Percentiles rank a stretch among this genome's conserved stretches.
Conservation (phyloP, 1,140 invertebrate genomes). For the Cyphomyrmex costatus region DNA sequence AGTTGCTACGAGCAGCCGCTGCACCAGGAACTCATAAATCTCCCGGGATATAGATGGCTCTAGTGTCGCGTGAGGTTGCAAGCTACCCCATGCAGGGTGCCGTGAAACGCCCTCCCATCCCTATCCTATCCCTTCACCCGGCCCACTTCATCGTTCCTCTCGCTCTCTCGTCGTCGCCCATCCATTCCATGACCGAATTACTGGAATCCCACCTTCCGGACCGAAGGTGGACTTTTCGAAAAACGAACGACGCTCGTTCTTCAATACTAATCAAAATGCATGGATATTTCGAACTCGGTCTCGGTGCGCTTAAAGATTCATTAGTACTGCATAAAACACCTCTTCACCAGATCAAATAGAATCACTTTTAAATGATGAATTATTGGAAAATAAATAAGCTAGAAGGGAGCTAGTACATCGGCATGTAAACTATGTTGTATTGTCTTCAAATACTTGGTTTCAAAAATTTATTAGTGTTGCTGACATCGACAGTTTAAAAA, state of each 20-base stretch:
- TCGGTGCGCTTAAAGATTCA: slow-evolving; percentile 21
- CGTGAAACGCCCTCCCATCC: slow-evolving; percentile 83
- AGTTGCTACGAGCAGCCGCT: slow-evolving; percentile 84
- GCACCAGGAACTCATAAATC: slow-evolving; percentile 86
- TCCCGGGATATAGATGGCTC: slow-evolving; percentile 86
- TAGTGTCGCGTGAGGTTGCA: slow-evolving; percentile 86
- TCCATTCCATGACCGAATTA: slow-evolving; percentile 84
- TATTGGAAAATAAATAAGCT: slow-evolving; percentile 8
- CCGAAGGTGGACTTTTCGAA: slow-evolving; percentile 71
- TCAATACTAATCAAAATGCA: slow-evolving; percentile 57
- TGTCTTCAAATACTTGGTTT: neutral
- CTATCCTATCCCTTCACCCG: slow-evolving; percentile 72
- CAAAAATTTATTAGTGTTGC: neutral
- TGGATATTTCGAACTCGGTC: slow-evolving; percentile 16
- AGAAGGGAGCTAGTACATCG: neutral
- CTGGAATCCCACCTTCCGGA: slow-evolving; percentile 82
- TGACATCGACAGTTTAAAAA: neutral
- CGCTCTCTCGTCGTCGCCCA: slow-evolving; percentile 33
- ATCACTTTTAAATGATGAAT: neutral
- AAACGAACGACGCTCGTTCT: slow-evolving; percentile 25
- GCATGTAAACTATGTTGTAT: neutral
- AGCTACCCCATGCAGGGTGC: slow-evolving; percentile 86
- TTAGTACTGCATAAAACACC: slow-evolving; percentile 6
- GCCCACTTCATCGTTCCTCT: slow-evolving; percentile 69
- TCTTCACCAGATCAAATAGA: neutral